A percentile compares a stretch with the other conserved stretches of the same genome.
Conservation (phyloP, 2,797 vertebrate genomes). For the Tragelaphus eurycerus region DNA sequence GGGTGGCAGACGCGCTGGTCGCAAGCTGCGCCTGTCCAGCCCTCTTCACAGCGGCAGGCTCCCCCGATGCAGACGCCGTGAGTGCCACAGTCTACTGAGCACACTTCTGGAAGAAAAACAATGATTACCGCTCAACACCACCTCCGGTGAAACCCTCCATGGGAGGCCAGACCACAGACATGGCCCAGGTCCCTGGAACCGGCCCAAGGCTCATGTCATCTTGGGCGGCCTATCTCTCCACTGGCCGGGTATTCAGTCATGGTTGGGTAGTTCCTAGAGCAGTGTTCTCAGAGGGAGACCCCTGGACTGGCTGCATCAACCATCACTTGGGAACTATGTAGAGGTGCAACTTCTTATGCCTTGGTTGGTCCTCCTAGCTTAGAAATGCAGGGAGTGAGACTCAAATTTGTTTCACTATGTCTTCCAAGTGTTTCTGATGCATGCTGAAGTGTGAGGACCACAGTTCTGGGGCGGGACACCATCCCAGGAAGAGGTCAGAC, state of each 20-base stretch:
- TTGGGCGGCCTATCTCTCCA: background rate
- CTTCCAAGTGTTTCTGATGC: background rate
- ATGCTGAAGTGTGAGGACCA: background rate
- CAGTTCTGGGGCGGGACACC: background rate
- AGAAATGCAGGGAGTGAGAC: background rate
- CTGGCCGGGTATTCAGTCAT: background rate
- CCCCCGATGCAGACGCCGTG: slow-evolving; percentile 98
- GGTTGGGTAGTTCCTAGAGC: background rate
- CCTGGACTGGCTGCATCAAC: background rate
- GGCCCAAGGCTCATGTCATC: background rate
- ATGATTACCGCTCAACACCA: slow-evolving; percentile 62
- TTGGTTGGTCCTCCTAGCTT: background rate
- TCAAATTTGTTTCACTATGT: background rate
- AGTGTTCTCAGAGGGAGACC: background rate
- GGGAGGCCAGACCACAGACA: slow-evolving; percentile 23
- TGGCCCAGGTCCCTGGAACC: background rate
- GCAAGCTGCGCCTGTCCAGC: slow-evolving; percentile 96
- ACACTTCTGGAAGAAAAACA: slow-evolving; percentile 92
- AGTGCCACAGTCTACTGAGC: slow-evolving; percentile 98
- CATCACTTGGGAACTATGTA: background rate
- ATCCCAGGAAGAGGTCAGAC: background rate
- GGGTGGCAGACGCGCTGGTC: slow-evolving; percentile 99
- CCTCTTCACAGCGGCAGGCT: slow-evolving; percentile 97
- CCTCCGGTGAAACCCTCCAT: slow-evolving; percentile 29
- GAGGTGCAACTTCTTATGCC: background rate